Conservation (phyloP, 2,113 vertebrate species). For the Gorsachius goisagi region DNA sequence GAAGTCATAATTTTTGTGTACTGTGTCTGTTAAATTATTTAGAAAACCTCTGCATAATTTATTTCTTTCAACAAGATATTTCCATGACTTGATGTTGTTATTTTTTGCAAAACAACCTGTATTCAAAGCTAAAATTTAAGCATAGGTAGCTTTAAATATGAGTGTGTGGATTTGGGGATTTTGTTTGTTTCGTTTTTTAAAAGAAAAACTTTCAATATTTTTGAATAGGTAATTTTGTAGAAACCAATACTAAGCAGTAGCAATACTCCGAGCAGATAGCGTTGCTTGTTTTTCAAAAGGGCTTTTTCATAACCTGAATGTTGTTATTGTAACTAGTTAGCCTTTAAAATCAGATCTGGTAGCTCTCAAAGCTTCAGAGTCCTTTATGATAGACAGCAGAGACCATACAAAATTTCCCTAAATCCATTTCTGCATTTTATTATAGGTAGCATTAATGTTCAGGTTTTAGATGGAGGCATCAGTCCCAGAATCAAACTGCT, state of each 20-base stretch:
- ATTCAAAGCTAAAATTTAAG: background rate
- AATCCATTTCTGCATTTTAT: background rate
- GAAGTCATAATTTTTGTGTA: slow-evolving; percentile 6
- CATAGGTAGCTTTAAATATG: background rate
- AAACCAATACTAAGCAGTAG: background rate
- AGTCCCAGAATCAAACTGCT: background rate
- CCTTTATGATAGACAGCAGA: background rate
- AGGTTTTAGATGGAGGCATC: background rate
- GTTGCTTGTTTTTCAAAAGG: background rate
- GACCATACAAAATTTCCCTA: background rate
- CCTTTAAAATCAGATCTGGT: background rate
- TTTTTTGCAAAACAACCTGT: background rate
- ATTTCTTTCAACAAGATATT: background rate
- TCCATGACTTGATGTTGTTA: background rate
- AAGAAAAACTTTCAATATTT: background rate
- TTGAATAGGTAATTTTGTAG: background rate
- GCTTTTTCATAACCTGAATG: background rate
- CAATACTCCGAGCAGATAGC: background rate
- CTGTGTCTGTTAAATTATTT: slow-evolving; percentile 30
- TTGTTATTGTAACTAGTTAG: background rate
- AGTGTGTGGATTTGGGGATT: background rate
- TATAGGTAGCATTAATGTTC: background rate
- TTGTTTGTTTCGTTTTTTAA: background rate
- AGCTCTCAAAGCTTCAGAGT: background rate
- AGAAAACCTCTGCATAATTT: slow-evolving; percentile 33